Conservation (phyloP, 2,113 vertebrate genomes). For the Thamnaconus septentrionalis region DNA sequence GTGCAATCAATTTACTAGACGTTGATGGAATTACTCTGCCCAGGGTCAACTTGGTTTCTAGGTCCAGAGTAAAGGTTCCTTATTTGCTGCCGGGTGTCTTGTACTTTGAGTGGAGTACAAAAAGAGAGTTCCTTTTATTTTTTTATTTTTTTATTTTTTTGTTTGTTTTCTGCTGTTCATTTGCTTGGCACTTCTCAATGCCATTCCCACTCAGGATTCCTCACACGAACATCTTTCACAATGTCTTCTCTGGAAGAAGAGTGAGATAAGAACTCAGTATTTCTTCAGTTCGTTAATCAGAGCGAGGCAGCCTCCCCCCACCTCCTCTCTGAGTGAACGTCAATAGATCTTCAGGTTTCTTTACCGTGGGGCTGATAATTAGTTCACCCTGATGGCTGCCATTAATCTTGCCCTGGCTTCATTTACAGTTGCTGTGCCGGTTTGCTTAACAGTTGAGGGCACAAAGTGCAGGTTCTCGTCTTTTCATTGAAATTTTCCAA, state of each 20-base stretch:
- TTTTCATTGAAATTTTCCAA: slow-evolving; percentile 55
- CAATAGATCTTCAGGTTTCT: slow-evolving; percentile 41
- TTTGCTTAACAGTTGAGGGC: slow-evolving; percentile 15
- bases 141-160: slow-evolving; percentile 1
- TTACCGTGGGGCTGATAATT: slow-evolving; percentile 53
- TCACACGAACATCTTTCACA: slow-evolving; percentile 34
- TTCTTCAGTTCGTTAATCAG: slow-evolving; percentile 49
- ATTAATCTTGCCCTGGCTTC: slow-evolving; percentile 59
- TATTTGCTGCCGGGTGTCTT: too few species aligned
- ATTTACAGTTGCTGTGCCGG: slow-evolving; percentile 49
- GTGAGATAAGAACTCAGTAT: slow-evolving; percentile 43
- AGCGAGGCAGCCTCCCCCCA: slow-evolving; percentile 6
- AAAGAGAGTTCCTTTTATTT: neutral
- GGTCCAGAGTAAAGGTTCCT: too few species aligned
- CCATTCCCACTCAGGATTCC: slow-evolving; percentile 31
- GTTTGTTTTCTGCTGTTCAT: slow-evolving; percentile 5
- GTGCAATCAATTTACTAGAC: too few species aligned
- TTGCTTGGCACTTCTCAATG: slow-evolving; percentile 16
- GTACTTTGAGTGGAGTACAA: too few species aligned
- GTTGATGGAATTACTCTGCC: too few species aligned
- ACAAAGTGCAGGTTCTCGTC: slow-evolving; percentile 30
- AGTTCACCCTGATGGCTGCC: slow-evolving; percentile 62
- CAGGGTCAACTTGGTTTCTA: too few species aligned
- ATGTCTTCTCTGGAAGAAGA: slow-evolving; percentile 34
- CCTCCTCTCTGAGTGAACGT: slow-evolving; percentile 19